Percentiles rank a stretch among this genome's conserved stretches.
These are phyloP conservation scores for Metalampra italica DNA, from an alignment of 2,888 invertebrate species.

Conservation along the genomic window DNA sequence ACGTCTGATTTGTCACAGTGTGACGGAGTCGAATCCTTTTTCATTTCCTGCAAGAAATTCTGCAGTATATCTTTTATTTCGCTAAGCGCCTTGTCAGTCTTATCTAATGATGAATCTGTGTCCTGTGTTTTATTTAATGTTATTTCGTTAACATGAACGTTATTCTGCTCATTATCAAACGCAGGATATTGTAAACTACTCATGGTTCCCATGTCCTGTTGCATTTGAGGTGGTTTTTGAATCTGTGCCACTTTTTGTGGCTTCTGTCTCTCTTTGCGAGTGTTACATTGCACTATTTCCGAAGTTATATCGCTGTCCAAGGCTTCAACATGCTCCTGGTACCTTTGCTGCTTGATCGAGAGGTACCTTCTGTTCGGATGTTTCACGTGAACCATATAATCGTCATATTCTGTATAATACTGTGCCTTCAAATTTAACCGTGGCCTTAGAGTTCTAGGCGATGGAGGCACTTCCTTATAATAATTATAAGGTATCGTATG, in stretches of 20 bases:
- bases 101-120: slow-evolving; percentile 35
- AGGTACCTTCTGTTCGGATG: slow-evolving; percentile 15
- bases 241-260: slow-evolving; percentile 9
- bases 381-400: slow-evolving; percentile 23
- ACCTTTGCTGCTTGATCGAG: slow-evolving; percentile 19
- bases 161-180: slow-evolving; percentile 26
- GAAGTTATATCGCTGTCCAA: slow-evolving; percentile 25
- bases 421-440: slow-evolving; percentile 57
- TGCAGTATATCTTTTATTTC: slow-evolving; percentile 69
- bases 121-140: slow-evolving; percentile 45
- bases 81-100: slow-evolving; percentile 59
- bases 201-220: slow-evolving; percentile 28
- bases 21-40: slow-evolving; percentile 45
- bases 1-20: slow-evolving; percentile 36
- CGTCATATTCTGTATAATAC: slow-evolving; percentile 41
- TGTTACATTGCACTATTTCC: slow-evolving; percentile 8
- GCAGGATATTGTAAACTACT: slow-evolving; percentile 32
- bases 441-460: slow-evolving; percentile 57
- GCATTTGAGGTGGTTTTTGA: slow-evolving; percentile 20
- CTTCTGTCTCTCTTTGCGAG: slow-evolving; percentile 11
- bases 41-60: slow-evolving; percentile 60
- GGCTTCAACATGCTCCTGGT: slow-evolving; percentile 18
- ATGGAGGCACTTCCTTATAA: slow-evolving; percentile 61
- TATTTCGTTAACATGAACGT: slow-evolving; percentile 27
- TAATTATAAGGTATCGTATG: slow-evolving; percentile 32